Percentiles rank a stretch among this genome's conserved stretches.
phyloP scores from a whole-genome alignment of 1,140 invertebrate species.

The Rhagoletis pomonella region DNA sequence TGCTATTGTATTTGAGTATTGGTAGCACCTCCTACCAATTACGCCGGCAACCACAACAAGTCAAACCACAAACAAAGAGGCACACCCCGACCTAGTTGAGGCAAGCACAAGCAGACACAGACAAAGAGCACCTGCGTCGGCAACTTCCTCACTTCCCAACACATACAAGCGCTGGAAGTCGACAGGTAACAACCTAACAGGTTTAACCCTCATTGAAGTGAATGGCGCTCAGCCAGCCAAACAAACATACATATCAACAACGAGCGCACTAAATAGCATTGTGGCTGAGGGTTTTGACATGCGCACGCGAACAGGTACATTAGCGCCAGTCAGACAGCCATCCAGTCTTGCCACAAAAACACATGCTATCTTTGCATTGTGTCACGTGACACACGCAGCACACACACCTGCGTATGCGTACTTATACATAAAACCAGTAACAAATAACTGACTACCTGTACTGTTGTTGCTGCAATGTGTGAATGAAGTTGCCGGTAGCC shows the following conservation, averaged over 20 bases:
- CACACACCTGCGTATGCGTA: neutral
- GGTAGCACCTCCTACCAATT: conserved; percentile 41
- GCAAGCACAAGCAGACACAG: neutral
- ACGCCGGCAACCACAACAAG: neutral
- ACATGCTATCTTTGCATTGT: conserved; percentile 17
- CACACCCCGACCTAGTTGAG: neutral
- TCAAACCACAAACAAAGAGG: conserved; percentile 4
- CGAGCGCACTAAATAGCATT: neutral
- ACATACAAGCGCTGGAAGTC: neutral
- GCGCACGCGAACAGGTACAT: conserved; percentile 65
- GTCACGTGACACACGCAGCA: conserved; percentile 2
- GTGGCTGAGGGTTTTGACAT: conserved; percentile 57
- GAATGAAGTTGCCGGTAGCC: conserved; percentile 6
- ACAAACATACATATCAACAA: neutral
- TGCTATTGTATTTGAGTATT: neutral
- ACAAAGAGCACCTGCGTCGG: conserved; percentile 34
- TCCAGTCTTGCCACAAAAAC: neutral
- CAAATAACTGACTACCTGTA: neutral
- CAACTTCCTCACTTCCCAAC: neutral
- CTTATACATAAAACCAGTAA: conserved; percentile 1
- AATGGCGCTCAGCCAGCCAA: neutral
- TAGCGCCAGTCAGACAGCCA: conserved; percentile 19
- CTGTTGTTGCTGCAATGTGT: neutral
- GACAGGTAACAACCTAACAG: conserved; percentile 8
- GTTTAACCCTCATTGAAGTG: conserved; percentile 48